These are phyloP conservation scores for Drosophila kepulauana DNA, from an alignment of 1,140 invertebrate species.

Conservation along the genomic window DNA sequence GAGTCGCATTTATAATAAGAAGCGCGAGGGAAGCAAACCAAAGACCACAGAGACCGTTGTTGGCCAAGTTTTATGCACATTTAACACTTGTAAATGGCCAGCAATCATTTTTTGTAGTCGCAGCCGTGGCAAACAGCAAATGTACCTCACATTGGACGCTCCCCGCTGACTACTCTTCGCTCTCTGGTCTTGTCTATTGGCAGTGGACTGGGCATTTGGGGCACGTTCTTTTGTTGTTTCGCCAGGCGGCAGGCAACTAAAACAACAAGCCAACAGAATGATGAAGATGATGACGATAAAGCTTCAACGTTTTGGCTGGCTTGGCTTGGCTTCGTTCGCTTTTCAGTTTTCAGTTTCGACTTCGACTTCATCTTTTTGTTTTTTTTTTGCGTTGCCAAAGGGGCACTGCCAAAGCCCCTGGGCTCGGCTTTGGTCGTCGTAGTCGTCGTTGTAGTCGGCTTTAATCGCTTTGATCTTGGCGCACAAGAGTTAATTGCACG, in stretches of 20 bases:
- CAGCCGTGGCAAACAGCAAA: neutral
- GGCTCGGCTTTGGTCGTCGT: conserved; percentile 45
- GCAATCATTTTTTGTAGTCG: conserved; percentile 34
- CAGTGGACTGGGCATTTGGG: conserved; percentile 8
- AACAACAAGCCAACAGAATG: conserved; percentile 36
- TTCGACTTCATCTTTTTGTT: neutral
- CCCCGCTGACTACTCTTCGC: neutral
- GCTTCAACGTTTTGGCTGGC: conserved; percentile 37
- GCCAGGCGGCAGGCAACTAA: conserved; percentile 26
- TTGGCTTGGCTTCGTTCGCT: conserved; percentile 26
- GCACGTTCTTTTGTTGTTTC: conserved; percentile 31
- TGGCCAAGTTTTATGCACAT: conserved; percentile 45
- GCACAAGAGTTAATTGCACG: conserved; percentile 84
- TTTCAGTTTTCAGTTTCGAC: conserved; percentile 29
- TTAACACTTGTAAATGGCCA: conserved; percentile 62
- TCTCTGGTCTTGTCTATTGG: neutral
- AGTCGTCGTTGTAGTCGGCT: conserved; percentile 70
- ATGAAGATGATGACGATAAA: conserved; percentile 61
- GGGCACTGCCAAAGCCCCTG: conserved; percentile 8
- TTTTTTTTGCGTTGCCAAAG: neutral
- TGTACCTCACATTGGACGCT: neutral
- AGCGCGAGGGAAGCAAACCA: neutral
- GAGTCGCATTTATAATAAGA: conserved; percentile 25
- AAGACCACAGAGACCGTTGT: conserved; percentile 22
- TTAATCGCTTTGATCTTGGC: conserved; percentile 85